Evolutionary conservation across 1,140 invertebrate species (phyloP).

Genomic region (Orius laevigatus): DNA sequence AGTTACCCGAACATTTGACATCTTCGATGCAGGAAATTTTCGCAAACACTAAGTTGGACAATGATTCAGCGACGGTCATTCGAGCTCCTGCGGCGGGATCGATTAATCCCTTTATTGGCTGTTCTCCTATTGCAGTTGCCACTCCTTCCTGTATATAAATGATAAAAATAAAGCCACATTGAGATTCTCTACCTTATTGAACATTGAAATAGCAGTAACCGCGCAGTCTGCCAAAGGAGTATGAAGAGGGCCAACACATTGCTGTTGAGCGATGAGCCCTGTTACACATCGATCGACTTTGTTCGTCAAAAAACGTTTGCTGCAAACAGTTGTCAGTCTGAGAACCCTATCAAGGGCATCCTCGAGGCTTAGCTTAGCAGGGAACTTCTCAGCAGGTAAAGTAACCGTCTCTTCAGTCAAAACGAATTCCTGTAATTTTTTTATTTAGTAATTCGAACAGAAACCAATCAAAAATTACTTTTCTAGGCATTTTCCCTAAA

Average conservation of each 20-base stretch:
- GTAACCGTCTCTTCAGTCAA: slow-evolving; percentile 26
- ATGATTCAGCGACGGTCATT: slow-evolving; percentile 82
- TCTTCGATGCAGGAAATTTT: slow-evolving; percentile 48
- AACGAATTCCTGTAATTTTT: slow-evolving; percentile 41
- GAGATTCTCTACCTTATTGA: slow-evolving; percentile 30
- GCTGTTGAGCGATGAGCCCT: slow-evolving; percentile 90
- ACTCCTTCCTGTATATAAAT: slow-evolving; percentile 48
- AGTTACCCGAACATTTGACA: slow-evolving; percentile 94
- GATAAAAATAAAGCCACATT: neutral
- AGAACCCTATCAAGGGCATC: slow-evolving; percentile 66
- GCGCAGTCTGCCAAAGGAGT: slow-evolving; percentile 89
- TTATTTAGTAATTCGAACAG: no score
- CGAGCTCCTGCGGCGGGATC: slow-evolving; percentile 67
- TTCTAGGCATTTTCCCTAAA: slow-evolving; percentile 71
- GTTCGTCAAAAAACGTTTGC: slow-evolving; percentile 90
- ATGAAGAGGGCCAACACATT: slow-evolving; percentile 92
- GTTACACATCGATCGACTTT: slow-evolving; percentile 91
- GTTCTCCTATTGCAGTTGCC: slow-evolving; percentile 89
- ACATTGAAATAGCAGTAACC: slow-evolving; percentile 70
- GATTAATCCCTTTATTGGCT: slow-evolving; percentile 85
- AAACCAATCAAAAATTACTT: slow-evolving; percentile 30
- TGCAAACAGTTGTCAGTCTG: slow-evolving; percentile 75
- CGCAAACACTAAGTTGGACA: slow-evolving; percentile 95
- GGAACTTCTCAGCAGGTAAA: slow-evolving; percentile 28
- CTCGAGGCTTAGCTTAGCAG: slow-evolving; percentile 33